Evolutionary conservation across 2,797 vertebrate genomes (phyloP).

Genomic region (Urophycis tenuis): DNA sequence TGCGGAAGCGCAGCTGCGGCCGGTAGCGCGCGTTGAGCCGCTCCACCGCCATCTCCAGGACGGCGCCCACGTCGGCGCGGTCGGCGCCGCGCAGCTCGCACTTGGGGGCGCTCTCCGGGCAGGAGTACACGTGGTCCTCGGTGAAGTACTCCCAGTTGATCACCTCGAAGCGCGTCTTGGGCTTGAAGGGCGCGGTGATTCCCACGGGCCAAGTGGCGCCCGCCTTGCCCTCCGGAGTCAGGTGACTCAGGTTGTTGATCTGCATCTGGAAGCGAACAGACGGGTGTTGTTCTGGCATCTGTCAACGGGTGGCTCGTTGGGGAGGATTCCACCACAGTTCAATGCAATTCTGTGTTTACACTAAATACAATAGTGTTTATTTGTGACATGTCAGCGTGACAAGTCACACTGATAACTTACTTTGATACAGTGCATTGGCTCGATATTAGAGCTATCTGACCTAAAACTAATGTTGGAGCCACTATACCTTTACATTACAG

Average conservation of each 20-base stretch:
- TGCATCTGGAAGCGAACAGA: slow-evolving; percentile 73
- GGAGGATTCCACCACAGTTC: background rate
- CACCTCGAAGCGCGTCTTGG: slow-evolving; percentile 91
- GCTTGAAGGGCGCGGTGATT: slow-evolving; percentile 83
- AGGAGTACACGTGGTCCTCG: slow-evolving; percentile 90
- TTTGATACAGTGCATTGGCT: too few relatives aligned
- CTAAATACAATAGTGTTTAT: too few relatives aligned
- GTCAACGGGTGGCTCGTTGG: background rate
- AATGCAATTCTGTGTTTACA: too few relatives aligned
- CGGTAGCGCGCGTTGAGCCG: slow-evolving; percentile 86
- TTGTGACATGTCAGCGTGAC: too few relatives aligned
- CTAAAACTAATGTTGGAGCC: background rate
- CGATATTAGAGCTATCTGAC: background rate
- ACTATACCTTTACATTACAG: background rate
- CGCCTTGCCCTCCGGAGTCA: slow-evolving; percentile 83
- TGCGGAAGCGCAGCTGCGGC: slow-evolving; percentile 86
- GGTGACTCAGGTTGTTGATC: slow-evolving; percentile 87
- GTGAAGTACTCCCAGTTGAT: slow-evolving; percentile 98
- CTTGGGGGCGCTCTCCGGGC: slow-evolving; percentile 83
- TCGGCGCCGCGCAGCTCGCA: slow-evolving; percentile 86
- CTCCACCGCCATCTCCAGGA: slow-evolving; percentile 82
- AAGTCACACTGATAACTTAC: too few relatives aligned
- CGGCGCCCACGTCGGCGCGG: slow-evolving; percentile 76
- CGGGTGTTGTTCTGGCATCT: too few relatives aligned
- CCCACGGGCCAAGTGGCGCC: slow-evolving; percentile 89